phyloP scores from a whole-genome alignment of 2,888 invertebrate genomes.

The Hypselothyrea guttata region DNA sequence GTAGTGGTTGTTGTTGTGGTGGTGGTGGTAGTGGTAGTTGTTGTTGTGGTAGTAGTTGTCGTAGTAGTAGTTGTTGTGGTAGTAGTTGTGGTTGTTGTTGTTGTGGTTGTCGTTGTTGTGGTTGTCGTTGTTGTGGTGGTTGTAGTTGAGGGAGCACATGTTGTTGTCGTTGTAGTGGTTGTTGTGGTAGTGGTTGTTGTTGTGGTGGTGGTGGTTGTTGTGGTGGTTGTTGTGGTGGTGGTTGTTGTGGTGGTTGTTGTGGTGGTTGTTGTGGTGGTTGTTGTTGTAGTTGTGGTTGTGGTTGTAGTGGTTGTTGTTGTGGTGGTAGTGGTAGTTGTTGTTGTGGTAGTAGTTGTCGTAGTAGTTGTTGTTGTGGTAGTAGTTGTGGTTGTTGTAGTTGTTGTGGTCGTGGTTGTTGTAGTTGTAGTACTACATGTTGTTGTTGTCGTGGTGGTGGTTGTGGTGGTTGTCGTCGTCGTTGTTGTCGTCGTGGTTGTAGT shows the following conservation, averaged over 20 bases:
- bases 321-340: background rate
- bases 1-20: conserved; percentile 12
- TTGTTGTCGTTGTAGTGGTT: conserved; percentile 1
- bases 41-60: background rate
- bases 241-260: conserved; percentile 20
- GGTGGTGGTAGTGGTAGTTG: conserved; percentile 5
- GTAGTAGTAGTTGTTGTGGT: conserved; percentile 16
- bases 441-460: conserved; percentile 5
- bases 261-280: conserved; percentile 7
- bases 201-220: conserved; percentile 1
- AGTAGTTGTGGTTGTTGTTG: conserved; percentile 1
- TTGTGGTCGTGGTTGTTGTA: background rate
- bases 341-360: conserved; percentile 4
- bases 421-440: conserved; percentile 11
- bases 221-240: conserved; percentile 8
- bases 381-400: conserved; percentile 3
- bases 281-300: conserved; percentile 6
- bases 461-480: conserved; percentile 4
- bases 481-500: conserved; percentile 10
- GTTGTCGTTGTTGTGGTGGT: conserved; percentile 7
- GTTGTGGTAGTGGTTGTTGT: conserved; percentile 9
- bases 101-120: conserved; percentile 11
- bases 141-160: conserved; percentile 10
- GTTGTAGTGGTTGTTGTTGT: conserved; percentile 9
- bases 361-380: background rate